Evolutionary conservation across 2,113 vertebrate genomes (phyloP).

Genomic region (Sciurus niger): DNA sequence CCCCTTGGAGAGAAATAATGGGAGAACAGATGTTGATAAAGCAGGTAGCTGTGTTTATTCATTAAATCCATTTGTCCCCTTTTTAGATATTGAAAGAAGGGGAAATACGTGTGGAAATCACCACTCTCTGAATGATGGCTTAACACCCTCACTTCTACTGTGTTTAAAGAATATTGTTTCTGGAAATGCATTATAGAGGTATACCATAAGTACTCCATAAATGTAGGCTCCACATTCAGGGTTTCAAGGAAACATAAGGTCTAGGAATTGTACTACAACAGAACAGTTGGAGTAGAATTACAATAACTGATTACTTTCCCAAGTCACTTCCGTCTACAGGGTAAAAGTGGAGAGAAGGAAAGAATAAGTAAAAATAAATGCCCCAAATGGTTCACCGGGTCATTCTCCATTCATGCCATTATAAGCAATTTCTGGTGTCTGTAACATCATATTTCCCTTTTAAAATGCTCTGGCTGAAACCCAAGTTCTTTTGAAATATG

Average conservation of each 20-base stretch:
- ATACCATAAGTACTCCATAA: too few relatives aligned
- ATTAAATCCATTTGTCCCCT: neutral
- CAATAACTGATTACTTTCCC: neutral
- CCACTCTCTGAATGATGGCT: too few relatives aligned
- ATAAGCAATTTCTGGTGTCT: neutral
- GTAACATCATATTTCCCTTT: neutral
- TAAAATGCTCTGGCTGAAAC: neutral
- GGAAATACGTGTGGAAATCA: too few relatives aligned
- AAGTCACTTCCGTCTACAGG: too few relatives aligned
- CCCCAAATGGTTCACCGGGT: neutral
- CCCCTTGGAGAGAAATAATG: too few relatives aligned
- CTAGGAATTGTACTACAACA: neutral
- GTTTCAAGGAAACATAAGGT: too few relatives aligned
- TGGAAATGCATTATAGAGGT: neutral
- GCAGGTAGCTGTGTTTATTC: too few relatives aligned
- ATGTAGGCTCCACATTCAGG: neutral
- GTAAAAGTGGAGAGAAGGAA: neutral
- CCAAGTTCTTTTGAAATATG: neutral
- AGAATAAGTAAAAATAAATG: accelerated
- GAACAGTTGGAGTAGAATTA: neutral
- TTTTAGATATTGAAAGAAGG: neutral
- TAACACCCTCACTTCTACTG: neutral
- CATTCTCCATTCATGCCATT: neutral
- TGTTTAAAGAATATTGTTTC: neutral
- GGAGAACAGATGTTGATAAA: too few relatives aligned